Evolutionary conservation across 2,888 invertebrate genomes (phyloP), one percentile per base, ranked within the genome.

Genomic region (Eilema griseolum): DNA sequence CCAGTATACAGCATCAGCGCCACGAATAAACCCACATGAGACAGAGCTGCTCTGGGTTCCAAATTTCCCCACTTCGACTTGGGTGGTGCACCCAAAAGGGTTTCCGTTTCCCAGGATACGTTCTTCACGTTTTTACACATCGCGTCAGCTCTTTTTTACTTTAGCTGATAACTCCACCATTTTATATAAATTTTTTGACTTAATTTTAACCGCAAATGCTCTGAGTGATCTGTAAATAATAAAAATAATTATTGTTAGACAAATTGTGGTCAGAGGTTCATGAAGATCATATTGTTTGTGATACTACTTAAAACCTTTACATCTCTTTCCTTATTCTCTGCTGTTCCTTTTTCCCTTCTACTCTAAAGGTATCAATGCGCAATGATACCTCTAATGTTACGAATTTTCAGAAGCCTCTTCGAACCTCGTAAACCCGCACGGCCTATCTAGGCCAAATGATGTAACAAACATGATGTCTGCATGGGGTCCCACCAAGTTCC

Each of bases 1-100:
- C 96, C 97, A 0, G 98, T 98, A 86, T 98, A 98, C 71, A 97
- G 93, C 96, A 97, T 97, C 69, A 98, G 95, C 0, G 97, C 97
- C 64, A 97, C 95, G 75, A 98, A 95, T 75, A 98, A 94, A 62
- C 97, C 98, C 67, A 97, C 93, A 83, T 98, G 98, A 71, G 97
- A 97, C 66, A 97, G 86, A 20, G 97, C 96, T 23, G 96, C 96
- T 88, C 97, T 96, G 66, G 97, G 95, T 86, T 96, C 95, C 81
- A 96, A 93, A 71, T 95, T 92, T 72, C 94, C 93, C 96, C 96
- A 95, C 89, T 94, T 86, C 2, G 90, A 86, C 71, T 89, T 88
- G 23, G 91, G 89, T 46, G 92, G 90, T 2, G 88, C 85, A n/a
- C 95, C 95, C 94, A 95, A 93, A 66, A 95, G 84, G 41, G 95